Evolutionary conservation across 2,113 vertebrate species (phyloP).

Genomic region (Indicator maculatus): DNA sequence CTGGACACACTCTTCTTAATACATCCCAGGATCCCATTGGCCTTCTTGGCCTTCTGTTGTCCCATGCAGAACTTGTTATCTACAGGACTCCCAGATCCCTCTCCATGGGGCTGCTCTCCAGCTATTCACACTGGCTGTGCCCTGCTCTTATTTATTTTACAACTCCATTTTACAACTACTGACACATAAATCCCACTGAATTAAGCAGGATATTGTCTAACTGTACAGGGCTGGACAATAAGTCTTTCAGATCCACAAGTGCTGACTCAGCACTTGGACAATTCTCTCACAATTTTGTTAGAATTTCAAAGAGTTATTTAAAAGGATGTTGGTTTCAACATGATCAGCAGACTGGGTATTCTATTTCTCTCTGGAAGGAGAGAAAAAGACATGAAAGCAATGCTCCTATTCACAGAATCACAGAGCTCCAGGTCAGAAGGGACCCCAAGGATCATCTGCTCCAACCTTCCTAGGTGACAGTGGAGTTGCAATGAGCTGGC

Average conservation of each 20-base stretch:
- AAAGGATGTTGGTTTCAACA: neutral
- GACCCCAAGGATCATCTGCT: too few relatives aligned
- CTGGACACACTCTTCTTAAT: too few relatives aligned
- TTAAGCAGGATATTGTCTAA: neutral
- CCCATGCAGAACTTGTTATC: too few relatives aligned
- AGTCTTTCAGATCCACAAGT: neutral
- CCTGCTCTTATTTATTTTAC: neutral
- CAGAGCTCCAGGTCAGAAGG: too few relatives aligned
- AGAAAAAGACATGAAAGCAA: neutral
- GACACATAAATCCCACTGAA: neutral
- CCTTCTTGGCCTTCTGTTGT: too few relatives aligned
- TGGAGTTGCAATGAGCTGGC: too few relatives aligned
- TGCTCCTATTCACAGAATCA: neutral
- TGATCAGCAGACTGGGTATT: neutral
- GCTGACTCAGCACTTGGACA: neutral
- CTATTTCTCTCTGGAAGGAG: neutral
- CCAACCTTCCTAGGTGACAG: too few relatives aligned
- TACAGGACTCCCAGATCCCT: too few relatives aligned
- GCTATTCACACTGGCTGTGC: neutral
- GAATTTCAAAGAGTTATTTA: neutral
- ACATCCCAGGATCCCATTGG: too few relatives aligned
- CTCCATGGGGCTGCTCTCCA: too few relatives aligned
- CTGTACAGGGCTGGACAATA: neutral
- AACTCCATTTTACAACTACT: neutral
- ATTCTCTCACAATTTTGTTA: neutral